Base-by-base conservation (phyloP, 1,140 invertebrate genomes). In the Drosophila melanica region DNA sequence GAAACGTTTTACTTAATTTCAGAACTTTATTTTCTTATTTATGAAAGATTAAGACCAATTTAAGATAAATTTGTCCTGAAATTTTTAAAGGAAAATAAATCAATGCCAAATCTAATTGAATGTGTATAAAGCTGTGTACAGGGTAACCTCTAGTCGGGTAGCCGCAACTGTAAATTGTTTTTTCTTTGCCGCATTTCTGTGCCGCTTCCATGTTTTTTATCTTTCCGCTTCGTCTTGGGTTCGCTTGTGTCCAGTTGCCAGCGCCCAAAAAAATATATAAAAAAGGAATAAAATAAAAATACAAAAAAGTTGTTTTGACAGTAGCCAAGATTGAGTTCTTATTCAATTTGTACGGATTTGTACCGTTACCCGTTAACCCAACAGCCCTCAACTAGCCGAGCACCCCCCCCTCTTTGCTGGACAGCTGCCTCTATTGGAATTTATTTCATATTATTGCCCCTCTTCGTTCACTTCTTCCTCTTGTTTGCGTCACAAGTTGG, bases 261-360 rank as follows among this genome's bases (percentile, higher is more conserved):
- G 55, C 41, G 44, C n/a, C 48, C 48, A 3, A 48, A 48, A 27
- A 41, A 41, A 39, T 4, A 39, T 3, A 11, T n/a, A 39, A 39
- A 4, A n/a, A 41, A 41, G 5, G 1, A 39, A 41, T n/a, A n/a
- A n/a, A 39, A 39, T n/a, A 41, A 35, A 27, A 18, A 9, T 16
- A 51, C 20, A 51, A 58, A 75, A 72, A 77, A 85, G 58, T 81
- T 87, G 76, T 77, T 87, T 86, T 81, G 79, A 87, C 84, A 87
- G 84, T 87, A 89, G 84, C 84, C 84, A 87, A 84, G 84, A 87
- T 87, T 87, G 84, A 87, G 84, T 87, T 89, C 84, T 87, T 87
- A 87, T 87, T 87, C 84, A 87, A 87, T 87, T 87, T 87, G 84
- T 87, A 80, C 69, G 84, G 84, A 87, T 87, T 87, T 87, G 60